Evolutionary conservation across 1,140 invertebrate genomes (phyloP).

Genomic region (Agrilus planipennis): DNA sequence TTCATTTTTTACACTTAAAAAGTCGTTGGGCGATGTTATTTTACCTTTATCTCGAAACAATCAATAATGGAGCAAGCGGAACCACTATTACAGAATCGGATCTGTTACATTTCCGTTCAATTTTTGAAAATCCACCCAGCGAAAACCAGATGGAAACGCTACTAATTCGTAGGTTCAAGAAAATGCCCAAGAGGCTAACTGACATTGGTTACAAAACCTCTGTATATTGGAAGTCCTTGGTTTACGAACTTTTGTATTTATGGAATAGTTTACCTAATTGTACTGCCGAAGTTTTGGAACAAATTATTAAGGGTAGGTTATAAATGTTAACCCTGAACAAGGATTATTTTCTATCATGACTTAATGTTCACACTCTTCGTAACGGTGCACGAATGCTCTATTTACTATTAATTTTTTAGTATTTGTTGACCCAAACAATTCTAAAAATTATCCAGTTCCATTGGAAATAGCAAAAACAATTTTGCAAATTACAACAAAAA

Average conservation of each 20-base stretch:
- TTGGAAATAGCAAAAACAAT: too few relatives aligned
- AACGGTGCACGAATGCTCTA: too few relatives aligned
- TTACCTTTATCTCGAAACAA: slow-evolving; percentile 51
- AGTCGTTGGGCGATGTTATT: slow-evolving; percentile 59
- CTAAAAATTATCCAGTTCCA: too few relatives aligned
- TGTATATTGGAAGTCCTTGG: slow-evolving; percentile 45
- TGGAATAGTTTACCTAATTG: slow-evolving; percentile 61
- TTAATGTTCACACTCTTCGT: too few relatives aligned
- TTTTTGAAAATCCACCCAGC: slow-evolving; percentile 11
- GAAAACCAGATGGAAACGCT: slow-evolving; percentile 26
- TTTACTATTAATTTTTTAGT: too few relatives aligned
- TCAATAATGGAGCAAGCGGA: slow-evolving; percentile 26
- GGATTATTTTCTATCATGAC: too few relatives aligned
- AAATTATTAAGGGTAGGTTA: slow-evolving; percentile 38
- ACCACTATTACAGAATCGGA: slow-evolving; percentile 5
- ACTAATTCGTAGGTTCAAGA: slow-evolving; percentile 18
- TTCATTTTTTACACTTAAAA: slow-evolving; percentile 45
- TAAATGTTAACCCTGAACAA: too few relatives aligned
- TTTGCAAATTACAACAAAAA: too few relatives aligned
- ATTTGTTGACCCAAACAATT: too few relatives aligned
- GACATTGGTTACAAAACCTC: slow-evolving; percentile 11
- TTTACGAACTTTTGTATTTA: slow-evolving; percentile 57
- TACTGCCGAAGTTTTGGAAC: slow-evolving; percentile 35
- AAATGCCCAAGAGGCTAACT: slow-evolving; percentile 17
- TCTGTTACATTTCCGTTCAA: slow-evolving; percentile 6